Evolutionary conservation across 2,888 invertebrate species (phyloP).

Genomic region (Timandra comae): DNA sequence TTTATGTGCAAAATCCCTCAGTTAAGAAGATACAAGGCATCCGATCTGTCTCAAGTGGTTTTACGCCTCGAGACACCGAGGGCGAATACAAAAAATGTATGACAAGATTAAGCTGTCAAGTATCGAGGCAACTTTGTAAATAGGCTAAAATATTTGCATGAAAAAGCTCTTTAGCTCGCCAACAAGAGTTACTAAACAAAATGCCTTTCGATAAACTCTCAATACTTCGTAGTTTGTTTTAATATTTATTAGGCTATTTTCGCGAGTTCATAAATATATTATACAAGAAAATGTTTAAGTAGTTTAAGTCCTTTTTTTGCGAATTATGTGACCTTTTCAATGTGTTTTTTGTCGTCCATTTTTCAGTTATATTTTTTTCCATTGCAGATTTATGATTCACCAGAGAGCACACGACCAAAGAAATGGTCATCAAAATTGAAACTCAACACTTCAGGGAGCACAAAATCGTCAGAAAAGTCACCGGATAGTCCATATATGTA

Average conservation of each 20-base stretch:
- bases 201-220: constrained; percentile 26
- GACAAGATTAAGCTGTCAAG: constrained; percentile 32
- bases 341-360: not conserved
- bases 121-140: constrained; percentile 36
- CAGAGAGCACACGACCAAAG: constrained; percentile 77
- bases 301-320: no score
- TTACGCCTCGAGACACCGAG: constrained; percentile 14
- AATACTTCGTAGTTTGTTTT: constrained; percentile 19
- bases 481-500: constrained; percentile 69
- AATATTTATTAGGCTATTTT: no score
- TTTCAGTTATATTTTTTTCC: constrained; percentile 11
- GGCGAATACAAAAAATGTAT: constrained; percentile 27
- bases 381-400: constrained; percentile 70
- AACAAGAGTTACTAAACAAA: constrained; percentile 33
- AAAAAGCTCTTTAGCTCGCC: constrained; percentile 36
- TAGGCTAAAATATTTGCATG: constrained; percentile 39
- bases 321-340: no score
- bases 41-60: constrained; percentile 11
- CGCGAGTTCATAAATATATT: not conserved
- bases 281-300: no score
- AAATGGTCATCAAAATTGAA: constrained; percentile 86
- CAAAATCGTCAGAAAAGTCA: constrained; percentile 64
- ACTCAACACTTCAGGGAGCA: constrained; percentile 68
- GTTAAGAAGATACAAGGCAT: constrained; percentile 7
- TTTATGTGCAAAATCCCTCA: not conserved